Evolutionary conservation across 2,113 vertebrate genomes (phyloP).

Genomic region (Argyrosomus japonicus): DNA sequence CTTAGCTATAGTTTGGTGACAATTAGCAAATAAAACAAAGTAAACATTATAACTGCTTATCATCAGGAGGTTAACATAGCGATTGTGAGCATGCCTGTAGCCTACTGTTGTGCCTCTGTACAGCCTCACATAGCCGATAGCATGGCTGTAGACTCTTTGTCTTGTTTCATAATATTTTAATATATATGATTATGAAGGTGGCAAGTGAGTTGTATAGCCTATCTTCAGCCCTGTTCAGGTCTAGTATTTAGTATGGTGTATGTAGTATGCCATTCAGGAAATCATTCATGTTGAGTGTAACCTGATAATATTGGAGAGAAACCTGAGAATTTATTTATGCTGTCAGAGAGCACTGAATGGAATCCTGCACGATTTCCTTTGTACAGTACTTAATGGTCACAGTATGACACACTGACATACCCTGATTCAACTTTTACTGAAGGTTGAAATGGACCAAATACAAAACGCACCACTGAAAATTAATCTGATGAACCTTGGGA

Average conservation of each 20-base stretch:
- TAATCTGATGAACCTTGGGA: conserved; percentile 29
- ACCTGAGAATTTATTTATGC: neutral
- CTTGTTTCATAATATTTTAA: neutral
- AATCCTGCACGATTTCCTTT: neutral
- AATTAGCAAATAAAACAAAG: no score
- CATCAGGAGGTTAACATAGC: neutral
- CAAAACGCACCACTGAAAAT: conserved; percentile 38
- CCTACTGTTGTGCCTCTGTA: no score
- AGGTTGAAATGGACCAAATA: conserved; percentile 53
- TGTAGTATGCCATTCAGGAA: neutral
- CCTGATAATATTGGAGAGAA: neutral
- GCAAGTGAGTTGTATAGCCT: neutral
- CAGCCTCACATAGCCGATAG: no score
- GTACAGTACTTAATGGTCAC: neutral
- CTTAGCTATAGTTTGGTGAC: no score
- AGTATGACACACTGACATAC: neutral
- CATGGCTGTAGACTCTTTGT: no score
- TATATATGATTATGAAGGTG: neutral
- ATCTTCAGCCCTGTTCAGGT: neutral
- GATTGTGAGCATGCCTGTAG: no score
- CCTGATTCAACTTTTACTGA: neutral
- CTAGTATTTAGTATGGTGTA: neutral
- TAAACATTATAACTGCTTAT: neutral
- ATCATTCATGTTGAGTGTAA: neutral
- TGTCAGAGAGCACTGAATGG: neutral